Evolutionary conservation across 2,888 invertebrate genomes (phyloP).

Genomic region (Charanyca ferruginea): DNA sequence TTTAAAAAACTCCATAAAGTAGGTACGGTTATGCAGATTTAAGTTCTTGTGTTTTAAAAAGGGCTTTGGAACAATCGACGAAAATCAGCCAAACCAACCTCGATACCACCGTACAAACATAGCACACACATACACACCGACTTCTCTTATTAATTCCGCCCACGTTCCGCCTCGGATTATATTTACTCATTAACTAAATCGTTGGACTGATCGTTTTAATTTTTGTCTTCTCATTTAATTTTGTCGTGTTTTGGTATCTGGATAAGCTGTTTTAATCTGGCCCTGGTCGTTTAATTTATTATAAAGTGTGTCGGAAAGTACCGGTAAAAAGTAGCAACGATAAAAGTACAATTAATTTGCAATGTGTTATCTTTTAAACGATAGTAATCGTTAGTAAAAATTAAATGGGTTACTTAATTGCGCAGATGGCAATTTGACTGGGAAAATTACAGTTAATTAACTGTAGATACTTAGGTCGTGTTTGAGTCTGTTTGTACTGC

Average conservation of each 20-base stretch:
- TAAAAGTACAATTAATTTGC: constrained; percentile 56
- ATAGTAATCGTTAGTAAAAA: constrained; percentile 47
- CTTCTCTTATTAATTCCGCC: constrained; percentile 71
- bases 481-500: constrained; percentile 3
- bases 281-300: constrained; percentile 51
- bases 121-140: constrained; percentile 27
- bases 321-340: constrained; percentile 44
- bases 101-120: constrained; percentile 24
- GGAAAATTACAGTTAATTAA: constrained; percentile 29
- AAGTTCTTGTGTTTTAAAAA: not conserved
- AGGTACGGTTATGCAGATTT: too few relatives aligned
- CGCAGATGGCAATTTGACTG: constrained; percentile 13
- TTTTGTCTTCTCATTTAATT: constrained; percentile 69
- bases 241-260: constrained; percentile 68
- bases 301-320: constrained; percentile 31
- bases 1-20: too few relatives aligned
- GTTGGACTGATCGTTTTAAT: constrained; percentile 71
- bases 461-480: constrained; percentile 3
- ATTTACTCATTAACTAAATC: constrained; percentile 75
- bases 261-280: constrained; percentile 59
- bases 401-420: constrained; percentile 38
- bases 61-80: constrained; percentile 36
- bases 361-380: constrained; percentile 53
- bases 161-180: constrained; percentile 69
- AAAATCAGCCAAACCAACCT: constrained; percentile 19